These are phyloP conservation scores for Mystacornis crossleyi DNA, from an alignment of 2,113 vertebrate species.

Conservation along the genomic window DNA sequence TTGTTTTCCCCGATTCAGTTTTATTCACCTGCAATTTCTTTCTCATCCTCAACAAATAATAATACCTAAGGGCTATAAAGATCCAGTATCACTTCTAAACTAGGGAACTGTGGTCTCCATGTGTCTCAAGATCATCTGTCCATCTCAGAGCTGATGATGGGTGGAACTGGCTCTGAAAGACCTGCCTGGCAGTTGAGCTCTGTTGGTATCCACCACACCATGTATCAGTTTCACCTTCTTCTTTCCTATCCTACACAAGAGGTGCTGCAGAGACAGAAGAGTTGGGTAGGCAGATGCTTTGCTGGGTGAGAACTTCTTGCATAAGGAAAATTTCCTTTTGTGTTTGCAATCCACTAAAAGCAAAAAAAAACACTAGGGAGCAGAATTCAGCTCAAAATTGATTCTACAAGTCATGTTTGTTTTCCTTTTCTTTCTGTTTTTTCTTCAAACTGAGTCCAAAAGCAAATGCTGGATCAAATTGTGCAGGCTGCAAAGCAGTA, in stretches of 20 bases:
- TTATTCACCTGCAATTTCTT: neutral
- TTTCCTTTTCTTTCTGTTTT: neutral
- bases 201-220: neutral
- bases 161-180: neutral
- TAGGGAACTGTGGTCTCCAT: neutral
- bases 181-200: neutral
- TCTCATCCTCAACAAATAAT: neutral
- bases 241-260: neutral
- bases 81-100: neutral
- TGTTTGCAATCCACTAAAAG: neutral
- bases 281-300: rapidly evolving
- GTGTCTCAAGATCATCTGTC: neutral
- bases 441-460: neutral
- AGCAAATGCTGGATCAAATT: neutral
- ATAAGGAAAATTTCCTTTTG: neutral
- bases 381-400: neutral
- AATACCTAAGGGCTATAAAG: neutral
- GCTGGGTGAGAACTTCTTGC: neutral
- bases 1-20: neutral
- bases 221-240: neutral
- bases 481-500: neutral
- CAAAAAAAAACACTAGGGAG: neutral
- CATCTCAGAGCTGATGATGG: neutral
- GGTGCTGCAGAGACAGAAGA: neutral
- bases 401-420: neutral